Evolutionary conservation across 1,140 invertebrate species (phyloP).

Genomic region (Heterodera schachtii): DNA sequence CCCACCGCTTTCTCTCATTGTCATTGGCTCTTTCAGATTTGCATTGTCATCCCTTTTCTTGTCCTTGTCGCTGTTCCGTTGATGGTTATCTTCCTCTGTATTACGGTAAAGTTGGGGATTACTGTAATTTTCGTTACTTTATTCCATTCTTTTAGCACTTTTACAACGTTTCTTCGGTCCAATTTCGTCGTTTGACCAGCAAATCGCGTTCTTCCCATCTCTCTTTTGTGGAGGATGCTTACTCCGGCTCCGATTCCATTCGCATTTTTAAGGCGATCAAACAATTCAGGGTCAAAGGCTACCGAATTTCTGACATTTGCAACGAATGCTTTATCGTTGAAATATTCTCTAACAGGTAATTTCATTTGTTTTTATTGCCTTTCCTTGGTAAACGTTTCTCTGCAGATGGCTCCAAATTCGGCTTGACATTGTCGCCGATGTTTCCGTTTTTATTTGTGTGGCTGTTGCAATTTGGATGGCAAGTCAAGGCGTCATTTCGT

Average conservation of each 20-base stretch:
- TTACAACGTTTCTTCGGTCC: conserved; percentile 42
- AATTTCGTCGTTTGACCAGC: conserved; percentile 41
- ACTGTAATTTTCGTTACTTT: conserved; percentile 57
- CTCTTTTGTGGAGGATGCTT: conserved; percentile 42
- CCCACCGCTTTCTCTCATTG: neutral
- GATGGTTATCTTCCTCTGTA: conserved; percentile 69
- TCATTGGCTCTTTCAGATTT: neutral
- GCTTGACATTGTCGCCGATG: conserved; percentile 33
- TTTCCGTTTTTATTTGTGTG: conserved; percentile 30
- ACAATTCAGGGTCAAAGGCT: conserved; percentile 27
- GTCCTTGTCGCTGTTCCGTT: conserved; percentile 70
- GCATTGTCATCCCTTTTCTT: conserved; percentile 67
- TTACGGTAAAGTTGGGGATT: conserved; percentile 28
- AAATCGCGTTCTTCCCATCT: conserved; percentile 37
- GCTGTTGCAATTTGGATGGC: conserved; percentile 30
- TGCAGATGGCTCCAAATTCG: conserved; percentile 41
- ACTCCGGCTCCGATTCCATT: conserved; percentile 41
- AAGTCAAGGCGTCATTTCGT: conserved; percentile 25
- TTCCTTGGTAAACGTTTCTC: neutral
- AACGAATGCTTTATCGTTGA: conserved; percentile 36
- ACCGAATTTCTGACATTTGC: conserved; percentile 17
- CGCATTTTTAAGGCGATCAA: conserved; percentile 38
- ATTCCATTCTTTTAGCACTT: conserved; percentile 63
- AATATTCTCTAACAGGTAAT: conserved; percentile 36
- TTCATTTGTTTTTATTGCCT: neutral